Evolutionary conservation across 2,888 invertebrate genomes (phyloP), one percentile per base, ranked within the genome.

Genomic region (Apamea anceps): DNA sequence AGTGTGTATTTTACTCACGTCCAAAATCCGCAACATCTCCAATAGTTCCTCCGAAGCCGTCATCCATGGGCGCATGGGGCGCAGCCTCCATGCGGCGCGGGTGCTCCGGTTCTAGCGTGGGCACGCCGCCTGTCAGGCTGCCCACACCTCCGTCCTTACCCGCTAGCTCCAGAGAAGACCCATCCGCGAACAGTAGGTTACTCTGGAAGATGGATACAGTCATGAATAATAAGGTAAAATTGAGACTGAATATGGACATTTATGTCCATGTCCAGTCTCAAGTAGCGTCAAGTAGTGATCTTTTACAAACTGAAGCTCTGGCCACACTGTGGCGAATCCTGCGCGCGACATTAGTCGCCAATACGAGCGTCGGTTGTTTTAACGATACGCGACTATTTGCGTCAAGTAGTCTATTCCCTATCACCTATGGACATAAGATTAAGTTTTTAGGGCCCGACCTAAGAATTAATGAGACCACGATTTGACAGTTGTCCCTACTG

Each of bases 11-110:
- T 32, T 60, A 51, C 76, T 96, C 94, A 98, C 98, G 98, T 93
- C 98, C 98, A 93, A 99, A 98, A 92, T 98, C 98, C 88, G 98
- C 98, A 6, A 98, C 98, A 91, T 98, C 98, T 2, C 98, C 98
- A 72, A 98, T 97, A 88, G 98, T 97, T 28, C 98, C 98, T 42
- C 98, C 99, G 95, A 99, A 99, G 18, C 98, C 99, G 94, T 99
- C 99, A 91, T 99, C 99, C 91, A 98, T 96, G 75, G 93, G 97
- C 45, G 98, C 98, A 25, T 98, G 98, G 7, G 98, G 98, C 85
- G 98, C 98, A 71, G 98, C 97, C 93, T 98, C 98, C 96, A 98
- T 97, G 5, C 98, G 97, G 28, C 97, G 97, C 51, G 96, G 92
- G 77, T 92, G 94, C 7, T 89, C 83, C 97, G 97, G 90, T 5